Conservation (phyloP, 2,113 vertebrate species). For the Phalacrocorax brasilianus region DNA sequence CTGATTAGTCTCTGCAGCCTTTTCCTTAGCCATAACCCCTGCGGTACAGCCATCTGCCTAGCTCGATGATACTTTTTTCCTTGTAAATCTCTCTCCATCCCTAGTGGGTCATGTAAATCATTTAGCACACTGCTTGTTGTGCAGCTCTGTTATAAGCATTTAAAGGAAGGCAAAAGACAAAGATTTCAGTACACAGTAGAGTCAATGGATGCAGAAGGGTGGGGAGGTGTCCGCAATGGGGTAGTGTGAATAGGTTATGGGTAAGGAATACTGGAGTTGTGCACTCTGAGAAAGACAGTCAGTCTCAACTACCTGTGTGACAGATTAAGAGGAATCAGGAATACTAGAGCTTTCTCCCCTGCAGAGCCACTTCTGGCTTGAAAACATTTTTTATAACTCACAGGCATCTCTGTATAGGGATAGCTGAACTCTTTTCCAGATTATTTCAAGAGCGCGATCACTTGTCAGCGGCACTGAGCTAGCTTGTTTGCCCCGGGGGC, state of each 20-base stretch:
- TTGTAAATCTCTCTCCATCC: slow-evolving; percentile 30
- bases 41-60: slow-evolving; percentile 50
- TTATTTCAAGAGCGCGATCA: not conserved
- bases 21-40: slow-evolving; percentile 25
- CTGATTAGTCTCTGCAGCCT: not conserved
- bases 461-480: not conserved
- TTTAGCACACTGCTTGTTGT: not conserved
- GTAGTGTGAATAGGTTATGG: not conserved
- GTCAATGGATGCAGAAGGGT: not conserved
- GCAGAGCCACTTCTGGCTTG: not conserved
- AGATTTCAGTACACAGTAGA: not conserved
- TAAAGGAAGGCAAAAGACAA: not conserved
- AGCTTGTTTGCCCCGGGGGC: accelerated
- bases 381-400: not conserved
- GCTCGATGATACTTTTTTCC: not conserved
- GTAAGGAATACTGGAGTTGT: not conserved
- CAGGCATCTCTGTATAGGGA: not conserved
- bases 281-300: not conserved
- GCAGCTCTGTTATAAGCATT: not conserved
- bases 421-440: not conserved
- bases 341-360: not conserved
- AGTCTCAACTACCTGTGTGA: not conserved
- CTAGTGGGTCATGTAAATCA: slow-evolving; percentile 47
- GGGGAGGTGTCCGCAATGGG: not conserved
- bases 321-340: not conserved